phyloP scores from a whole-genome alignment of 2,113 vertebrate species.

The Stigmatopora argus region DNA sequence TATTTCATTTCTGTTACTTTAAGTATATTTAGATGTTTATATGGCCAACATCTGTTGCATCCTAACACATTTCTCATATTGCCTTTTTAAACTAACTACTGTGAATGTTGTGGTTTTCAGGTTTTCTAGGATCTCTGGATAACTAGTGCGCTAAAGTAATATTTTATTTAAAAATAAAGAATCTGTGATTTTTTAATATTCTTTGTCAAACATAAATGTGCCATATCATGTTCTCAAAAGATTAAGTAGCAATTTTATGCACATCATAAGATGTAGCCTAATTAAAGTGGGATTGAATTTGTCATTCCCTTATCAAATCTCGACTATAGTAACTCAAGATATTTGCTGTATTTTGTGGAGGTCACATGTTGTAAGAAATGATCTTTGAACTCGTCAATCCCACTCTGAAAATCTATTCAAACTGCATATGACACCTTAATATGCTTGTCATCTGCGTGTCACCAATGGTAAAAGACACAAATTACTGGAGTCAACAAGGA shows the following conservation, averaged over 20 bases:
- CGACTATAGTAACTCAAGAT: background rate
- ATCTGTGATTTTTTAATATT: background rate
- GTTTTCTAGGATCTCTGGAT: background rate
- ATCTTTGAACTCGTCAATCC: background rate
- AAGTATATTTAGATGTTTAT: constrained; percentile 23
- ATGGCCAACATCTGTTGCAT: constrained; percentile 48
- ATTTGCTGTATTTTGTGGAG: background rate
- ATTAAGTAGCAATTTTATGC: background rate
- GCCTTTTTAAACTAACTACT: background rate
- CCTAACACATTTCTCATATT: background rate
- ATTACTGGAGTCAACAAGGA: background rate
- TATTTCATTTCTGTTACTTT: constrained; percentile 48
- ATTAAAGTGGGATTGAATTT: too few relatives aligned
- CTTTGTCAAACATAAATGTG: background rate
- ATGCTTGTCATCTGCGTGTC: background rate
- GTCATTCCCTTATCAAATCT: background rate
- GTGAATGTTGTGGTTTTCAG: background rate
- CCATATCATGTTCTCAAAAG: background rate
- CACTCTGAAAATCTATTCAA: background rate
- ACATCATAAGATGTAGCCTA: too few relatives aligned
- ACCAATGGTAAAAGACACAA: background rate
- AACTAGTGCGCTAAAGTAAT: background rate
- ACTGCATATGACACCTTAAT: background rate
- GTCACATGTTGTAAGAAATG: background rate
- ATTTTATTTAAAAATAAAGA: background rate